Conservation (phyloP, 2,113 vertebrate species). For the Beaufortia kweichowensis region DNA sequence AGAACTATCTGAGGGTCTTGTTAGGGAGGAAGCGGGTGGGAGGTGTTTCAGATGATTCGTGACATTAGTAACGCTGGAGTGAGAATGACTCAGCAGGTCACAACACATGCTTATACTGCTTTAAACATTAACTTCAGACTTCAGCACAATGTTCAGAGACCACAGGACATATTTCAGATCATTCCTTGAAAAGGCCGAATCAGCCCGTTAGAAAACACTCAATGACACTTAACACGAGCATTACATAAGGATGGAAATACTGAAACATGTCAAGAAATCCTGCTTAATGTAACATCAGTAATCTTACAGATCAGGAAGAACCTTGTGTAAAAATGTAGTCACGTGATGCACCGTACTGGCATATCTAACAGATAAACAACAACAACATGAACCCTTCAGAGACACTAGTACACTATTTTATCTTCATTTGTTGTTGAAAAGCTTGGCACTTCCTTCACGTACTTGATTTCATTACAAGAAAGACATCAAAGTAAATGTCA, state of each 20-base stretch:
- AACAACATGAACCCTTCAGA: too few species aligned
- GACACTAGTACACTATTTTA: too few species aligned
- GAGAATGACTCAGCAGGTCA: constrained; percentile 27
- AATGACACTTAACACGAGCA: background rate
- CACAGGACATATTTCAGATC: background rate
- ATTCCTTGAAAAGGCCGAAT: background rate
- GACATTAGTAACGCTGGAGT: background rate
- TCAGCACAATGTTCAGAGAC: constrained; percentile 9
- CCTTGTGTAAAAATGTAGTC: background rate
- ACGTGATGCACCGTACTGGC: background rate
- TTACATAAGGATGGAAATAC: background rate
- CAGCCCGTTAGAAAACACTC: background rate
- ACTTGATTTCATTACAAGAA: background rate
- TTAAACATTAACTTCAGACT: constrained; percentile 13
- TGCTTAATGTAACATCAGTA: background rate
- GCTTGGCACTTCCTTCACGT: background rate
- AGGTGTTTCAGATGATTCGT: background rate
- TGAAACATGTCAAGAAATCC: background rate
- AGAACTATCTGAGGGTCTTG: background rate
- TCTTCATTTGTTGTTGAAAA: background rate
- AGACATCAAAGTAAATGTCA: background rate
- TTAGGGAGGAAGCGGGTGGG: background rate
- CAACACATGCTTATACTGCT: background rate
- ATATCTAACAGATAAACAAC: background rate
- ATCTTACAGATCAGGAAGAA: background rate